Percentiles rank a stretch among this genome's conserved stretches.
phyloP scores from a whole-genome alignment of 2,888 invertebrate species.

The Tiliacea citrago region DNA sequence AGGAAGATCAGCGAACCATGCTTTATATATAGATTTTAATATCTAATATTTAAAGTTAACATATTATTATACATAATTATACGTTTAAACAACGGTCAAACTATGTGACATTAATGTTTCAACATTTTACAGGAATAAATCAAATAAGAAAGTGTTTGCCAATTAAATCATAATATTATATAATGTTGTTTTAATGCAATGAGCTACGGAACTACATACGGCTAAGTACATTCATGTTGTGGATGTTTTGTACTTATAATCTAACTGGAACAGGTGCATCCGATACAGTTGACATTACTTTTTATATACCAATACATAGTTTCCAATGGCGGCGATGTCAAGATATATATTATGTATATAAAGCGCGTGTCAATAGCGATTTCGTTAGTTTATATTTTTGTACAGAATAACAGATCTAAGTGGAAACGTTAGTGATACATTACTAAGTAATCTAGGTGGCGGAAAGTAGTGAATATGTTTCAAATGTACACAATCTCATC shows the following conservation, averaged over 20 bases:
- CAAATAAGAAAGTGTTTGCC: constrained; percentile 13
- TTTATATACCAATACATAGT: constrained; percentile 40
- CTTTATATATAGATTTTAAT: constrained; percentile 25
- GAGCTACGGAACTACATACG: constrained; percentile 59
- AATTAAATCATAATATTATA: constrained; percentile 30
- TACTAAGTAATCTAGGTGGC: constrained; percentile 65
- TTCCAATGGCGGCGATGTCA: constrained; percentile 36
- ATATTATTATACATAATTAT: constrained; percentile 8
- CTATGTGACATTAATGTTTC: constrained; percentile 38
- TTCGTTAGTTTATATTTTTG: constrained; percentile 56
- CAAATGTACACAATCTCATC: constrained; percentile 61
- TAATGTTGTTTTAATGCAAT: constrained; percentile 57
- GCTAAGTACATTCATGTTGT: constrained; percentile 58
- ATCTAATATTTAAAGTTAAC: constrained; percentile 36
- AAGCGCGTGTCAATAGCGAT: constrained; percentile 62
- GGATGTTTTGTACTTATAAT: constrained; percentile 42
- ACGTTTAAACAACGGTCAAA: constrained; percentile 31
- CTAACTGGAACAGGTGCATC: constrained; percentile 57
- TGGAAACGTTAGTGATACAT: constrained; percentile 69
- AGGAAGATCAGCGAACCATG: constrained; percentile 48
- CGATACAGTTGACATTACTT: constrained; percentile 42
- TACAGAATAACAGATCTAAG: constrained; percentile 63
- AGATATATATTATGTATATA: constrained; percentile 25
- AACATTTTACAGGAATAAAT: constrained; percentile 47
- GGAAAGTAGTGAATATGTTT: constrained; percentile 68